Percentiles rank a stretch among this genome's conserved stretches.
These are phyloP conservation scores for Caenorhabditis brenneri DNA, from an alignment of 1,140 invertebrate genomes.

Conservation along the genomic window DNA sequence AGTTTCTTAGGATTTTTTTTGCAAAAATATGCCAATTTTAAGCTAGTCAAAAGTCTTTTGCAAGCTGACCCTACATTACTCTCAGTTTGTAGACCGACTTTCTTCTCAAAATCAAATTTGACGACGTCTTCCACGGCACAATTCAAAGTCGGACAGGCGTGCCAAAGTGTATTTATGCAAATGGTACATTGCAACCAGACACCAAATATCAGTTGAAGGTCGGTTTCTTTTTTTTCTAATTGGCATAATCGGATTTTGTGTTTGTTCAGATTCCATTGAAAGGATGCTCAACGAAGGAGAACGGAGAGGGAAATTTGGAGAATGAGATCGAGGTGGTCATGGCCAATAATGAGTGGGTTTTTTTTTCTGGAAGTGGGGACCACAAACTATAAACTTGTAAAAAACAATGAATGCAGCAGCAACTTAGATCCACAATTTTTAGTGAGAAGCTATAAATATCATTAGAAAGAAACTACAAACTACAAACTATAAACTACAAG, in stretches of 20 bases:
- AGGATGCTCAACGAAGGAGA: constrained; percentile 65
- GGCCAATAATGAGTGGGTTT: no score
- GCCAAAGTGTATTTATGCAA: constrained; percentile 70
- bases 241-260: background rate
- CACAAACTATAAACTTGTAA: no score
- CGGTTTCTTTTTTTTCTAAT: background rate
- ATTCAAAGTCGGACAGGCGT: constrained; percentile 67
- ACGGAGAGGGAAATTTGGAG: constrained; percentile 67
- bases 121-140: constrained; percentile 63
- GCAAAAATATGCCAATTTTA: no score
- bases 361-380: no score
- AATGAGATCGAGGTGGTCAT: constrained; percentile 65
- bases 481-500: background rate
- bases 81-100: constrained; percentile 63
- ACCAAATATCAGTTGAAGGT: constrained; percentile 67
- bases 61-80: no score
- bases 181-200: constrained; percentile 66
- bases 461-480: no score
- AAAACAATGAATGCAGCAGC: no score
- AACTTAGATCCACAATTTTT: no score
- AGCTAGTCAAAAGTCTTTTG: no score
- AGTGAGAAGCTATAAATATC: no score
- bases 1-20: no score
- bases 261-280: constrained; percentile 64
- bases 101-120: constrained; percentile 63